phyloP scores from a whole-genome alignment of 2,888 invertebrate genomes.

The Synergus umbraculus region DNA sequence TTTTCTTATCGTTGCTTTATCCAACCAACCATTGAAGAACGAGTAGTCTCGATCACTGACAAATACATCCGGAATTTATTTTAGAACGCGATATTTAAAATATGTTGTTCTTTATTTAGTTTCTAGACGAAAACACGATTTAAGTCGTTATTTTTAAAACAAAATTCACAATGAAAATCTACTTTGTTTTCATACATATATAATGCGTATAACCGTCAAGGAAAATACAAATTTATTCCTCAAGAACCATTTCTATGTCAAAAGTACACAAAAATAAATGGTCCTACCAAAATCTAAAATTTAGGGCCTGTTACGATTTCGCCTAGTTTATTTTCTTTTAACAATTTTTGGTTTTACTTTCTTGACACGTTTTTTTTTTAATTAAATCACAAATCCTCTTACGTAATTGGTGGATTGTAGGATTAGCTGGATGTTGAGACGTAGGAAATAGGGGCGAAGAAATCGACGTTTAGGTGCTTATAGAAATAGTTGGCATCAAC shows the following conservation, averaged over 20 bases:
- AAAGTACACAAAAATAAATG: no score
- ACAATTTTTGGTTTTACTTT: neutral
- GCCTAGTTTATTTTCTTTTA: neutral
- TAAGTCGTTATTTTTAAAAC: no score
- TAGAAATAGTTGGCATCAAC: neutral
- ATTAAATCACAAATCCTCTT: slow-evolving; percentile 1
- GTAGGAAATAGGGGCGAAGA: neutral
- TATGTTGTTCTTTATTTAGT: neutral
- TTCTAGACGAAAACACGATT: no score
- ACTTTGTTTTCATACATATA: neutral
- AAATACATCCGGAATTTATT: neutral
- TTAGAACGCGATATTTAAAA: neutral
- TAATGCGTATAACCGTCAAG: neutral
- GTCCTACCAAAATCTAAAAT: no score
- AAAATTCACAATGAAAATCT: neutral
- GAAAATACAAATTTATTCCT: no score
- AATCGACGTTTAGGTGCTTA: neutral
- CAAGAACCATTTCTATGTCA: no score
- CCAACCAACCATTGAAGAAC: neutral
- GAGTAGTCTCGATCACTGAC: slow-evolving; percentile 3
- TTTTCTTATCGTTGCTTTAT: neutral
- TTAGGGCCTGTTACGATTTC: neutral
- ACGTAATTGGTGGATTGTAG: slow-evolving; percentile 8
- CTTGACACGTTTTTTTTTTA: neutral
- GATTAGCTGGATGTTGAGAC: slow-evolving; percentile 7